Percentiles rank a stretch among this genome's conserved stretches.
These are phyloP conservation scores for Cynodonichthys magdalenae DNA, from an alignment of 2,797 vertebrate genomes.

Conservation along the genomic window DNA sequence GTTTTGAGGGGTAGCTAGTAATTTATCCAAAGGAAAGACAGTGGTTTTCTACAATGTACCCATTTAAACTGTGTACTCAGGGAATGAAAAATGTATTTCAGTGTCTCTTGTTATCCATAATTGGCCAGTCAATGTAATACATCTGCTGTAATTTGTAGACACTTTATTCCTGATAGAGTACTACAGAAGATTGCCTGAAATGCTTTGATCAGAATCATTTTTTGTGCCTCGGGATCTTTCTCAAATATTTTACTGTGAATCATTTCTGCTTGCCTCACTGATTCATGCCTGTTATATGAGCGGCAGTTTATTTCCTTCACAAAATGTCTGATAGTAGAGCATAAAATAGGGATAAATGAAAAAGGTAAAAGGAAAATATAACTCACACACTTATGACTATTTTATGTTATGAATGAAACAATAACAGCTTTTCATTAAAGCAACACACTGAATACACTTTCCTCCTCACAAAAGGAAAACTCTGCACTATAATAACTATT, in stretches of 20 bases:
- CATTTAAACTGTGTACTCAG: conserved; percentile 13
- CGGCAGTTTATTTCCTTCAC: not conserved
- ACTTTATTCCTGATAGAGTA: conserved; percentile 8
- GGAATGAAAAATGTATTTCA: not conserved
- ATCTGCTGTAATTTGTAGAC: conserved; percentile 9
- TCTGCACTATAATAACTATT: too few relatives aligned
- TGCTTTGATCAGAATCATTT: conserved; percentile 5
- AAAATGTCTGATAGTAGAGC: not conserved
- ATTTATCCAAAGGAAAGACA: too few relatives aligned
- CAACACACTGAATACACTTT: conserved; percentile 11
- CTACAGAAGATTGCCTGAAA: conserved; percentile 11
- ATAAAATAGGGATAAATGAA: not conserved
- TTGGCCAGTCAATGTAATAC: conserved; percentile 1
- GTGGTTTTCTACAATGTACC: conserved; percentile 7
- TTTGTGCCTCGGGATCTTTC: not conserved
- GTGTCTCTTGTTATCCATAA: conserved; percentile 2
- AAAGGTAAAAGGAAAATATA: not conserved
- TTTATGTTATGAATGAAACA: conserved; percentile 18
- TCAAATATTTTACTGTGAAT: not conserved
- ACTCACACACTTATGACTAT: not conserved
- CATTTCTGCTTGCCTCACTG: not conserved
- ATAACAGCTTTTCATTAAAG: conserved; percentile 1
- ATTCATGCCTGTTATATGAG: not conserved
- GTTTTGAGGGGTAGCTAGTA: not conserved
- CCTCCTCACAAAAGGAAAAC: conserved; percentile 16